Evolutionary conservation across 2,888 invertebrate genomes (phyloP), one percentile per base, ranked within the genome.

Genomic region (Synanthedon tipuliformis): DNA sequence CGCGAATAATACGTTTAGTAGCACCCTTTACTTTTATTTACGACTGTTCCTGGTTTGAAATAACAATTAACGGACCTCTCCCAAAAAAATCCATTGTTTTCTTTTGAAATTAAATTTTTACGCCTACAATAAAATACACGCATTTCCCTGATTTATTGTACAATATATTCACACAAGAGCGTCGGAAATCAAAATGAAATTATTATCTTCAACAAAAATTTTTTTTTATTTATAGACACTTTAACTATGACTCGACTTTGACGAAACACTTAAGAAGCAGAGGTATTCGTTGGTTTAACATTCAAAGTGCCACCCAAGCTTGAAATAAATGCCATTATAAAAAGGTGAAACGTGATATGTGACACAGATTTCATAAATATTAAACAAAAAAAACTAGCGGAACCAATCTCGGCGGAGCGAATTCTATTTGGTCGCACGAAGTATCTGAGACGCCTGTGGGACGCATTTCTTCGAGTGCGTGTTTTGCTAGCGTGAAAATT

Each of bases 1-100:
- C 80, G 81, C 73, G 78, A 82, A 81, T 84, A 84, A 84, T 84
- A 81, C 82, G 81, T 82, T 85, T 86, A 85, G 86, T 84, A 81
- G 83, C 82, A 81, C 84, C 85, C 81, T 83, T 85, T 80, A 83
- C 78, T 71, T 76, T 81, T 82, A 85, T 85, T 85, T 84, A 86
- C 69, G 80, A 73, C 73, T 75, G 69, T 60, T 71, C 66, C 68
- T 70, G 69, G 71, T 78, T 40, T 70, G 68, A 76, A 81, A 84
- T 83, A 81, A 81, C 75, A 79, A 84, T 79, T 79, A 81, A 83
- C 77, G 78, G 72, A 72, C 75, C 84, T 71, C 69, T 71, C 57
- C 66, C 69, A 65, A 68, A 75, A 70, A 72, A 69, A 68, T 67
- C 74, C 68, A 80, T 83, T 82, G 83, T 82, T 75, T 76, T 71